Evolutionary conservation across 2,888 invertebrate species (phyloP), one percentile per base, ranked within the genome.

Genomic region (Lochmaea crataegi): DNA sequence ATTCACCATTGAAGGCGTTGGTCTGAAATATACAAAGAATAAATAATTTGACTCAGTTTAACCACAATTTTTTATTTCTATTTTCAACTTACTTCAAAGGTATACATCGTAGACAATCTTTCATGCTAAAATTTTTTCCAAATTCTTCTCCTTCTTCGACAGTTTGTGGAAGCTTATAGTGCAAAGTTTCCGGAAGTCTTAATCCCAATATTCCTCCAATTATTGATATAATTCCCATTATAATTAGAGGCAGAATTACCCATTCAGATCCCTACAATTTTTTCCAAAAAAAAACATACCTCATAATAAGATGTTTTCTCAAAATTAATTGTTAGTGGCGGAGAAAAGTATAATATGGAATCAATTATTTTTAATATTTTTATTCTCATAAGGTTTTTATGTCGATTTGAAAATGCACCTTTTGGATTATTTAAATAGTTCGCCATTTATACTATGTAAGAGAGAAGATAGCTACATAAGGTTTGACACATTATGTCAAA

Each of bases 101-200:
- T 48, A 92, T 89, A 83, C 95, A 95, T 70, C 90, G 88, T 74
- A 92, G 87, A 81, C 94, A 96, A 84, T 95, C 94, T 45, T 90
- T 89, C 76, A 92, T 89, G 0, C 91, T 91, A 92, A 95, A 96
- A 81, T 94, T 90, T 85, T 94, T 94, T 45, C 95, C 96, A 83
- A 96, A 95, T 80, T 92, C 90, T 85, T 96, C 96, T 2, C 96
- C 96, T 84, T 96, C 96, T 84, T 94, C 95, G 9, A 95, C 90
- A 0, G 95, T 96, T 86, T 96, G 95, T 0, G 96, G 96, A 76
- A 96, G 85, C 3, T 93, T 90, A 81, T 94, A 90, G 84, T 96
- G 94, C 45, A 96, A 86, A 0, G 96, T 96, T 88, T 96, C 96
- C 0, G 96, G 96, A 76, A 96, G 86, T 22, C 96, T 89, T 7